These are phyloP conservation scores for Malurus splendens DNA, from an alignment of 2,797 vertebrate species.

Conservation along the genomic window DNA sequence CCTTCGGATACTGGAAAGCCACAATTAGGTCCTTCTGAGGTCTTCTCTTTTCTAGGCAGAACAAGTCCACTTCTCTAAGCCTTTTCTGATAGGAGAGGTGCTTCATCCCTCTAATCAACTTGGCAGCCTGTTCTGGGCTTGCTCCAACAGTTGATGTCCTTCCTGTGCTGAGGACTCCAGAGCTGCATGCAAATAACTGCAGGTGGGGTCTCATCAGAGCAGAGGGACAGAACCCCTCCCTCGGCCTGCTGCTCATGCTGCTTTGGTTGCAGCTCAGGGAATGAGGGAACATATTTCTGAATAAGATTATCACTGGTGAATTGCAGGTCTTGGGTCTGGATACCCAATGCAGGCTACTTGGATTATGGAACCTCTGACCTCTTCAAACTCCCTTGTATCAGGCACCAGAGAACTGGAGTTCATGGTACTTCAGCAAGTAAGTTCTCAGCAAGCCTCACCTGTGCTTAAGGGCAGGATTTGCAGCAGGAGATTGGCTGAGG, in stretches of 20 bases:
- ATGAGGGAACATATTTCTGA: not conserved
- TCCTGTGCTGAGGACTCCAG: not conserved
- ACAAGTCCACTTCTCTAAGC: not conserved
- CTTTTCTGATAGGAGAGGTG: not conserved
- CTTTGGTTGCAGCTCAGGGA: not conserved
- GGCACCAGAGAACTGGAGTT: not conserved
- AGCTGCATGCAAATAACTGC: not conserved
- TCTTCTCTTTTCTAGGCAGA: not conserved
- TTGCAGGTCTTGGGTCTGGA: not conserved
- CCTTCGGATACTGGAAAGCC: not conserved
- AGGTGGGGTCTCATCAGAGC: not conserved
- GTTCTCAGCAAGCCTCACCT: not conserved
- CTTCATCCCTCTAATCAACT: not conserved
- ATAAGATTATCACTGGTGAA: not conserved
- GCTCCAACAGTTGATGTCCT: not conserved
- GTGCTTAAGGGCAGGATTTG: not conserved
- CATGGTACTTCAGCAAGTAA: not conserved
- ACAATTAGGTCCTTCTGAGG: not conserved
- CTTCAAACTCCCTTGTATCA: not conserved
- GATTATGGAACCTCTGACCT: not conserved
- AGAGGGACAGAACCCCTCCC: not conserved
- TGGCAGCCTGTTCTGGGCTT: not conserved
- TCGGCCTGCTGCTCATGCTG: not conserved
- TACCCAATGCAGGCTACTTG: not conserved
- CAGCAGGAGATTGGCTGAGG: not conserved